Conservation (phyloP, 2,797 vertebrate species). For the Mormyrus hasselquistii region DNA sequence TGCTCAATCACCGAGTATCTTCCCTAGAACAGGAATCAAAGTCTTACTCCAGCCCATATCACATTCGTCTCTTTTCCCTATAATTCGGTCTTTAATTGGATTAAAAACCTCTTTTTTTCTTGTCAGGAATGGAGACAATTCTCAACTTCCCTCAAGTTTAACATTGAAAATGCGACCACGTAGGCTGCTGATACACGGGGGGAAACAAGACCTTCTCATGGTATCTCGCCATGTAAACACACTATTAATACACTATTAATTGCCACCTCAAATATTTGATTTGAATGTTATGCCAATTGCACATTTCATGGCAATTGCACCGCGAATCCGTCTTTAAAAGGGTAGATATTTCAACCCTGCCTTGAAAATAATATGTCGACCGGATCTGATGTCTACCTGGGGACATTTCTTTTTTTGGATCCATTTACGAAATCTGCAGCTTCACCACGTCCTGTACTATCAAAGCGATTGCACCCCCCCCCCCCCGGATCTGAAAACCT, state of each 20-base stretch:
- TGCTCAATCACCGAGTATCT: not conserved
- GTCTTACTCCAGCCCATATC: not conserved
- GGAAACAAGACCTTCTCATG: not conserved
- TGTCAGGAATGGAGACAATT: not conserved
- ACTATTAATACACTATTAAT: not conserved
- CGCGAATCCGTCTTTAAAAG: not conserved
- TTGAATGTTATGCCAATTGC: not conserved
- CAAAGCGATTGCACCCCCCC: not conserved
- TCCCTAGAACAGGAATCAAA: not conserved
- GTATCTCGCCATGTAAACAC: not conserved
- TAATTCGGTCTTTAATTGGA: not conserved
- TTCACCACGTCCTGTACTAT: slow-evolving; percentile 8
- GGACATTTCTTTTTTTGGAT: not conserved
- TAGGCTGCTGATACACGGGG: not conserved
- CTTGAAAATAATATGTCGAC: not conserved
- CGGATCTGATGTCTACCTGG: not conserved
- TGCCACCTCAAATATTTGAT: not conserved
- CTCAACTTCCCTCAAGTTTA: not conserved
- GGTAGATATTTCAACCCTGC: not conserved
- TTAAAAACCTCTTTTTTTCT: not conserved
- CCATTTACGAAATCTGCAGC: slow-evolving; percentile 7
- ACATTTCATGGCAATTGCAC: not conserved
- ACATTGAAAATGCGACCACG: not conserved
- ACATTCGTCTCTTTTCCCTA: not conserved
- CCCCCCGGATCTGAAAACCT: not conserved